Percentiles rank a stretch among this genome's conserved stretches.
These are phyloP conservation scores for Prosapia bicincta DNA, from an alignment of 2,888 invertebrate species.

Conservation along the genomic window DNA sequence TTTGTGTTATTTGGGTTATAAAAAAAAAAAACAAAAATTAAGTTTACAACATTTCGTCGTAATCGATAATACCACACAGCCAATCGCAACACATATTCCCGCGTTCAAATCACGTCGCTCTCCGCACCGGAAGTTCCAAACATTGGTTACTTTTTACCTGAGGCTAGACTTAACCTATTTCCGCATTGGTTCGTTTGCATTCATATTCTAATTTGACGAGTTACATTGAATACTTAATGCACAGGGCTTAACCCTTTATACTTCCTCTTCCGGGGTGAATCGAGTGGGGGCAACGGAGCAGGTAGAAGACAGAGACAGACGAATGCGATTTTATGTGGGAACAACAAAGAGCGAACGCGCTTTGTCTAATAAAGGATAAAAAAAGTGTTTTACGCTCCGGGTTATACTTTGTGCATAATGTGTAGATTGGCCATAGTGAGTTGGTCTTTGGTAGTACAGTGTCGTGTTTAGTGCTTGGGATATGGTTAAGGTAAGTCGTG, in stretches of 20 bases:
- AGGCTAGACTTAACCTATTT: slow-evolving; percentile 6
- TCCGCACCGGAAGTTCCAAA: neutral
- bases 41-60: no score
- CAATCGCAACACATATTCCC: no score
- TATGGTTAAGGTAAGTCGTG: neutral
- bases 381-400: neutral
- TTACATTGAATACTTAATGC: slow-evolving; percentile 26
- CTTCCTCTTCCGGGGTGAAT: slow-evolving; percentile 21
- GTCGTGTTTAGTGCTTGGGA: no score
- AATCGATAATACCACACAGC: no score
- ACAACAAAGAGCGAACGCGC: slow-evolving; percentile 12
- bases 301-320: slow-evolving; percentile 20
- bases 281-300: slow-evolving; percentile 14
- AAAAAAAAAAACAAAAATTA: no score
- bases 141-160: neutral
- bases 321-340: neutral
- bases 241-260: slow-evolving; percentile 11
- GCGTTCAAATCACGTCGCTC: neutral
- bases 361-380: neutral
- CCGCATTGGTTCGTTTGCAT: slow-evolving; percentile 18
- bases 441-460: no score
- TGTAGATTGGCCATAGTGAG: neutral
- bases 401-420: neutral
- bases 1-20: no score
- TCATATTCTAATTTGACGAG: slow-evolving; percentile 26